A percentile compares a stretch with the other conserved stretches of the same genome.
These are phyloP conservation scores for Myopa tessellatipennis DNA, from an alignment of 2,888 invertebrate genomes.

Conservation along the genomic window DNA sequence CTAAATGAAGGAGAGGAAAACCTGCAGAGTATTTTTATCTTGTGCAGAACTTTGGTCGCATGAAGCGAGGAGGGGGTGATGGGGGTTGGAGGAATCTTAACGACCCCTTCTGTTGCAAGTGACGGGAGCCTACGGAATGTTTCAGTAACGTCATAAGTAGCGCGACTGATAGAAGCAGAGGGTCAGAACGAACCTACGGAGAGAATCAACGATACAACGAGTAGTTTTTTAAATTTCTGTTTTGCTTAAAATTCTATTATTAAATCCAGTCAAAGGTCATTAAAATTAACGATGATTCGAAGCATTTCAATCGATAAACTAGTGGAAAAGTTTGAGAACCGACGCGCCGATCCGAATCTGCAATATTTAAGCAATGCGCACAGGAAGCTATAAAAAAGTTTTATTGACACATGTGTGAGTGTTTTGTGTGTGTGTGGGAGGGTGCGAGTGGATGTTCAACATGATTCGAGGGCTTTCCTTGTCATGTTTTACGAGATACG, in stretches of 20 bases:
- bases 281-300: not conserved
- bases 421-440: not conserved
- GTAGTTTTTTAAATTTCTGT: too few species aligned
- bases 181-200: too few species aligned
- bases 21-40: too few species aligned
- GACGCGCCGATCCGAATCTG: not conserved
- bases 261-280: not conserved
- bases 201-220: too few species aligned
- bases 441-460: not conserved
- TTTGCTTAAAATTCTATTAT: too few species aligned
- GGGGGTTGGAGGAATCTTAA: not conserved
- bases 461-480: conserved; percentile 8
- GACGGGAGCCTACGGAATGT: too few species aligned
- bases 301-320: not conserved
- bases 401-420: conserved; percentile 4
- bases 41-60: too few species aligned
- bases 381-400: conserved; percentile 24
- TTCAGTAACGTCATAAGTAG: too few species aligned
- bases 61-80: too few species aligned
- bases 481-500: conserved; percentile 20
- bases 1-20: too few species aligned
- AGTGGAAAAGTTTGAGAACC: not conserved
- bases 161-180: too few species aligned
- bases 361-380: conserved; percentile 11
- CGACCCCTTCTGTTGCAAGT: not conserved